Evolutionary conservation across 2,888 invertebrate species (phyloP), one percentile per base, ranked within the genome.

Genomic region (Panorpa germanica): DNA sequence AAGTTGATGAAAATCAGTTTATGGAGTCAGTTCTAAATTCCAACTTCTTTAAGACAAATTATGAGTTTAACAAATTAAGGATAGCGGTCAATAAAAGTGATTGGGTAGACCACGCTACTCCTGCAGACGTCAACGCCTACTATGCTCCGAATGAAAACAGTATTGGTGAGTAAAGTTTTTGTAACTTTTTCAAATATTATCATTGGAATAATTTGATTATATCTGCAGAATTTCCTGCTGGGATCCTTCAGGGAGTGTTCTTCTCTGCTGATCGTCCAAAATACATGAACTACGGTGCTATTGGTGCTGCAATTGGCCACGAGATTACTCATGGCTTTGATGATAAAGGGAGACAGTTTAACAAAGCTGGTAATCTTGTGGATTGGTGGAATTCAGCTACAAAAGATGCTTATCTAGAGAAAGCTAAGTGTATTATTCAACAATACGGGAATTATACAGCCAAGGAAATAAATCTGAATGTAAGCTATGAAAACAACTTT

Each of bases 321-420:
- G 88, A 88, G 59, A 85, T 90, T 29, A 86, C 85, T 0, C 88
- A 88, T 46, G 83, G 83, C 7, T 86, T 85, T 44, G 83, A 83
- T 46, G 80, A 82, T 46, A 10, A 69, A 62, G 88, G 93, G 29
- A 70, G 90, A 28, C 85, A 88, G 57, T 93, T 86, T 46, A 88
- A 93, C 53, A 75, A 81, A 39, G 67, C 82, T 37, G 93, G 93
- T 9, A 90, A 91, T 53, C 57, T 91, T 37, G 70, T 78, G 1
- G 83, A 90, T 45, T 93, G 93, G 93, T 93, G 91, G 90, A 73
- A 76, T 38, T 63, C 74, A 28, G 60, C 64, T 37, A 91, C 91
- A 1, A 81, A 85, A 44, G 65, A 70, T 39, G 71, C 73, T 12
- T 93, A 86, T 50, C 59, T 85, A 31, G 66, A 78, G 38, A 80